These are phyloP conservation scores for Panagrolaimus sp. DNA, from an alignment of 1,140 invertebrate species.

Conservation along the genomic window DNA sequence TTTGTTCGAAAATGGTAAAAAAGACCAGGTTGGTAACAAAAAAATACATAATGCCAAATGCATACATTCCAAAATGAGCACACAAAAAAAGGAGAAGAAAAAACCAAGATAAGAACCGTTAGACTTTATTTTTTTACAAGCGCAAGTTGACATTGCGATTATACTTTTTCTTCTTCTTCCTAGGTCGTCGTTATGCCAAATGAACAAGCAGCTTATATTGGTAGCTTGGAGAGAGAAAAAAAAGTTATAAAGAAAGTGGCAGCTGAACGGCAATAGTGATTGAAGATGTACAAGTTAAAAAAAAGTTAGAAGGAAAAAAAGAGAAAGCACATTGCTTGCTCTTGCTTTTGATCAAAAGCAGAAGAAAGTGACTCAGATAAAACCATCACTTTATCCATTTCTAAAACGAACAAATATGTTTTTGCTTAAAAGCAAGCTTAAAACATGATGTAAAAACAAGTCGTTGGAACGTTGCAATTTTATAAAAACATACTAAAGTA, in stretches of 20 bases:
- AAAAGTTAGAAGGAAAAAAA: not conserved
- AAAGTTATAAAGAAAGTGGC: not conserved
- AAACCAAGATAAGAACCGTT: not conserved
- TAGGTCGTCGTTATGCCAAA: not conserved
- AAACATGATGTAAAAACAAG: too few relatives aligned
- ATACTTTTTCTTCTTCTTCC: not conserved
- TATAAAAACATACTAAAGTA: too few relatives aligned
- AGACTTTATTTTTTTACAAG: not conserved
- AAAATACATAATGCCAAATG: not conserved
- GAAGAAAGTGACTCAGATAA: too few relatives aligned
- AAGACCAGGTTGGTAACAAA: not conserved
- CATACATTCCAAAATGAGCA: not conserved
- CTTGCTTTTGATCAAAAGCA: not conserved
- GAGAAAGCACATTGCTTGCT: not conserved
- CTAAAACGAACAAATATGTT: too few relatives aligned
- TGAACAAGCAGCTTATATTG: conserved; percentile 16
- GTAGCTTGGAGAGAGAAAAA: not conserved
- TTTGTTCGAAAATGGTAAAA: not conserved
- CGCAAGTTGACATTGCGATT: conserved; percentile 10
- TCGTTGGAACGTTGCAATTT: too few relatives aligned
- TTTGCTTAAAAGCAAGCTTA: too few relatives aligned
- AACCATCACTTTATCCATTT: too few relatives aligned
- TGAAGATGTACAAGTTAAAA: not conserved
- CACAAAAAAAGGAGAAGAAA: conserved; percentile 10
- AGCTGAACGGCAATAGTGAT: conserved; percentile 6